Base-by-base conservation (phyloP, 1,140 invertebrate genomes). In the Bombus affinis region DNA sequence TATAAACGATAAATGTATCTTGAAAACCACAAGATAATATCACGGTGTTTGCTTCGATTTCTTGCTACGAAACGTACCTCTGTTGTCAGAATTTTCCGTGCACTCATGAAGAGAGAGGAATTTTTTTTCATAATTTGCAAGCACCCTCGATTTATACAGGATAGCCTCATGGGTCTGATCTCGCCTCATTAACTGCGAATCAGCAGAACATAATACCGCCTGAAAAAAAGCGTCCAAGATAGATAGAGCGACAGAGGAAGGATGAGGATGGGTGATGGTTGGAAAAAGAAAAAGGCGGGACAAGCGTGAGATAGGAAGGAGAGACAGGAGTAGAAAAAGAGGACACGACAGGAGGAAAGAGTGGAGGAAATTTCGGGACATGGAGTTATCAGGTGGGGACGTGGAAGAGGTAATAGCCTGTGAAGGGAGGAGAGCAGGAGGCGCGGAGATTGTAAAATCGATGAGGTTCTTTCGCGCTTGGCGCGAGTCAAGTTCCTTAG, bases 151-250 rank as follows among this genome's bases (percentile, higher is more conserved):
- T 72, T 76, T 81, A 81, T 66, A 75, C 88, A 53, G 75, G 66
- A 75, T 86, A 85, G 84, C 74, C 80, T 75, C 88, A 82, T 87
- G 90, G 89, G 88, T 91, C 87, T 92, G 88, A 92, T 93, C 86
- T 91, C 92, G 92, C 87, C 90, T 94, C 93, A 93, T 94, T 93
- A 94, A 93, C 92, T 92, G 90, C 89, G 91, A 92, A 93, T 93
- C 92, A 93, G 92, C 85, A 81, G 73, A 90, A 92, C 90, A 75
- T 88, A 88, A 90, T 88, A 90, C 83, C 71, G 37, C 47, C 9
- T 25, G 9, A 37, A 57, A 74, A 83, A 57, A 86, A 77, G 85
- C 75, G 37, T 66, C 28, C 37, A 37, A 37, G n/a, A n/a, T 35
- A 59, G 53, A 83, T n/a, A 39, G 76, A 70, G 12, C 37, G 39